Evolutionary conservation across 35 echinoderm and acorn worm genomes (phyloP), one percentile per base, ranked within the genome.

Genomic region (Strongylocentrotus purpuratus): DNA sequence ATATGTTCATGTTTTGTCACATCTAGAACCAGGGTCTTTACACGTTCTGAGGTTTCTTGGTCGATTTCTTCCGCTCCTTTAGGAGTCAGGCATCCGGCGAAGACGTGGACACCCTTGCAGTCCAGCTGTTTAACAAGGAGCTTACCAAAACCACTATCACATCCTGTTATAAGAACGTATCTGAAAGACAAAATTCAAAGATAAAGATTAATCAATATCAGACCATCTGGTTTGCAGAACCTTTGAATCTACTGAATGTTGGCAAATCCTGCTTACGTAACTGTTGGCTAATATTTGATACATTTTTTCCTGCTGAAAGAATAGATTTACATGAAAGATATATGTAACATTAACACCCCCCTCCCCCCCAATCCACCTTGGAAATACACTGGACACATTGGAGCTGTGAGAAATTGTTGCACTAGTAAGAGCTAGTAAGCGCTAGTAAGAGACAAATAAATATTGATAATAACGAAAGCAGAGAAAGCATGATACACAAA

Each of bases 121-220:
- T 88, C 87, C 31, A 88, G 28, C 17, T 88, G 87, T 31, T 0
- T 88, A 46, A 22, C 45, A 46, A 88, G 87, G 31, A 33, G 31
- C 10, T 98, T 97, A 32, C 97, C 97, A 94, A 98, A 98, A 4
- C 97, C 97, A 48, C 94, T 88, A 60, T 98, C 97, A 60, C 97
- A 98, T n/a, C 97, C 97, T 12, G 97, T 98, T 17, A 97, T 95
- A 4, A 98, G 48, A 5, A 98, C 95, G 91, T 96, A 98, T 46
- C 95, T 88, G 32, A 22, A 46, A 88, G 20, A 33, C 13, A 70
- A 4, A 70, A 70, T 70, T 70, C 61, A 70, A 18, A 28, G 50
- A 1, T 55, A 8, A 55, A 55, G 14, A 14, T 10, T 55, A 55
- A 55, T 25, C 3, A 70, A 2, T 2, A 70, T 70, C 61, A 0